These are phyloP conservation scores for Columbina picui DNA, from an alignment of 2,113 vertebrate species.

Conservation along the genomic window DNA sequence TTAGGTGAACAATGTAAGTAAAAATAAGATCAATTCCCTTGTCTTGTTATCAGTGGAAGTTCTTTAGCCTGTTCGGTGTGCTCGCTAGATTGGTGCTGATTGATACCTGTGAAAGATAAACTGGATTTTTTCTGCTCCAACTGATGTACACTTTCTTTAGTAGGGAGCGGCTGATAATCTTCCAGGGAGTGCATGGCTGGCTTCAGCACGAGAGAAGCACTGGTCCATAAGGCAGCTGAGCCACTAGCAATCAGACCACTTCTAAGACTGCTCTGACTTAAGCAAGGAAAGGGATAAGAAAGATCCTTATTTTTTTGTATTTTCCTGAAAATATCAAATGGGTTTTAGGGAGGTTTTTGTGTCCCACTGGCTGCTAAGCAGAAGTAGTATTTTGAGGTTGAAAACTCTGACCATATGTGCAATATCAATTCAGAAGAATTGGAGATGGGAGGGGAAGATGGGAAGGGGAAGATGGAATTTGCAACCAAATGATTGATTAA, in stretches of 20 bases:
- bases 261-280: neutral
- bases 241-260: neutral
- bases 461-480: neutral
- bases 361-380: neutral
- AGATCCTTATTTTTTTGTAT: neutral
- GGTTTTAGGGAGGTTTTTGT: neutral
- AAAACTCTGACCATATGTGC: neutral
- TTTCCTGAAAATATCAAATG: neutral
- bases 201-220: neutral
- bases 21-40: neutral
- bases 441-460: neutral
- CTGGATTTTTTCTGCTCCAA: neutral
- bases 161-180: neutral
- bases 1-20: neutral
- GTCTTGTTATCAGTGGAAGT: neutral
- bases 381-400: neutral
- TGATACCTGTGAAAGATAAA: neutral
- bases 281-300: neutral
- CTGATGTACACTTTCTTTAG: neutral
- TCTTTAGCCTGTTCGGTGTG: neutral
- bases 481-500: neutral
- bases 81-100: neutral
- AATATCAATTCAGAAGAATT: neutral
- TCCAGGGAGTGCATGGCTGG: neutral
- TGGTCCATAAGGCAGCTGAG: neutral